A percentile compares a stretch with the other conserved stretches of the same genome.
Evolutionary conservation across 1,140 invertebrate genomes (phyloP).

Genomic region (Zaprionus lachaisei): DNA sequence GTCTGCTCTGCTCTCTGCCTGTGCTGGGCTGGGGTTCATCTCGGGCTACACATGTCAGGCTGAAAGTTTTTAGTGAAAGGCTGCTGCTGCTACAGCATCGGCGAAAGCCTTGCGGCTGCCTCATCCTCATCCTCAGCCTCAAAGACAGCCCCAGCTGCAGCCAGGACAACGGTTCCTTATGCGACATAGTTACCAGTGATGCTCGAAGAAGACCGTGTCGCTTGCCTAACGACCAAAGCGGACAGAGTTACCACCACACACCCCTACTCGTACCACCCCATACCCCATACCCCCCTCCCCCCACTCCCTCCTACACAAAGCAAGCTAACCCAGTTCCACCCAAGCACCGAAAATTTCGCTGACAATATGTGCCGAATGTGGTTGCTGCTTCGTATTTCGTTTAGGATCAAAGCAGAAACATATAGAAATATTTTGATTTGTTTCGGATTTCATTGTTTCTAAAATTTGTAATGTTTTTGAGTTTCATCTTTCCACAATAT

Average conservation of each 20-base stretch:
- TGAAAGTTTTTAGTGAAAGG: conserved; percentile 75
- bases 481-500: neutral
- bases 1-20: neutral
- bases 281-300: neutral
- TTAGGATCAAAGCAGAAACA: neutral
- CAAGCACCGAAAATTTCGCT: conserved; percentile 4
- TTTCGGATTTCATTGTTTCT: too few species aligned
- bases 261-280: neutral
- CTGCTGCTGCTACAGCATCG: conserved; percentile 60
- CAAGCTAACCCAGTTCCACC: conserved; percentile 1
- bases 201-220: conserved; percentile 29
- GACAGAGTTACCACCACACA: conserved; percentile 15
- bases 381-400: neutral
- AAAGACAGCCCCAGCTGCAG: neutral
- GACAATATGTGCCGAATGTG: conserved; percentile 59
- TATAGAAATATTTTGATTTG: neutral
- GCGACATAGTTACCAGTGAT: conserved; percentile 36
- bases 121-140: neutral
- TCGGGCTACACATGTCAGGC: conserved; percentile 74
- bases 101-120: conserved; percentile 43
- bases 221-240: conserved; percentile 41
- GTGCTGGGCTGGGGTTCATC: conserved; percentile 25
- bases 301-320: neutral
- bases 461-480: too few species aligned
- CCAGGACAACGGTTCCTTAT: conserved; percentile 38